Evolutionary conservation across 2,113 vertebrate genomes (phyloP).

Genomic region (Peromyscus maniculatus): DNA sequence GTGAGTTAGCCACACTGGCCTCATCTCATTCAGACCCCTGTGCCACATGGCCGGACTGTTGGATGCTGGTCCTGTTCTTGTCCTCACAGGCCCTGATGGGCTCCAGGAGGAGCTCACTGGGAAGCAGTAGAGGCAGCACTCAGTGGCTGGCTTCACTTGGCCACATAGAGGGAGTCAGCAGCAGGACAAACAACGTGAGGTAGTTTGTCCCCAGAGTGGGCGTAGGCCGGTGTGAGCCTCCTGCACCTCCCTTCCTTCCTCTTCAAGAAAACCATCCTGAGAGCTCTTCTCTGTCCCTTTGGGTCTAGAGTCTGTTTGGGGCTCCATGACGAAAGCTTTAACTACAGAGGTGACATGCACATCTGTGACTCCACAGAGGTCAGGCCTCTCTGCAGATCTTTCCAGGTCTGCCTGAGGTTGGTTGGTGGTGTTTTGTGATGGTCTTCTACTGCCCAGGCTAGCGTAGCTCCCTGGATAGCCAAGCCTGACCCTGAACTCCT

Average conservation of each 20-base stretch:
- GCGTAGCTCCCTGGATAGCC: not conserved
- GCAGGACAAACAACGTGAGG: accelerated
- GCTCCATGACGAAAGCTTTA: not conserved
- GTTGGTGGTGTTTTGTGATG: not conserved
- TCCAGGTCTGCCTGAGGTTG: not conserved
- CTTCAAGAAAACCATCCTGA: not conserved
- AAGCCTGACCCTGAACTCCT: not conserved
- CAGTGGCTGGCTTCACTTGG: not conserved
- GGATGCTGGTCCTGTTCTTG: too few species aligned
- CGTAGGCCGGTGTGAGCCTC: not conserved
- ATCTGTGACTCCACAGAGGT: not conserved
- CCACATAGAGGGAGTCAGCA: not conserved
- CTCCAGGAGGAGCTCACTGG: not conserved
- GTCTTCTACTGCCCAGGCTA: not conserved
- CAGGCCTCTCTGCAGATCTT: not conserved
- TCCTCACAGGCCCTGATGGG: not conserved
- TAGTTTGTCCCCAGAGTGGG: not conserved
- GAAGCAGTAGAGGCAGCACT: not conserved
- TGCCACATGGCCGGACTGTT: not conserved
- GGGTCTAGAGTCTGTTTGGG: not conserved
- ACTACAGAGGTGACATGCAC: not conserved
- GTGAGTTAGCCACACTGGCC: not conserved
- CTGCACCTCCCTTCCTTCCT: not conserved
- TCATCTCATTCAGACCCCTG: not conserved
- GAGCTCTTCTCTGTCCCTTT: not conserved